Evolutionary conservation across 2,113 vertebrate species (phyloP), one percentile per base, ranked within the genome.

Genomic region (Melanerpes formicivorus): DNA sequence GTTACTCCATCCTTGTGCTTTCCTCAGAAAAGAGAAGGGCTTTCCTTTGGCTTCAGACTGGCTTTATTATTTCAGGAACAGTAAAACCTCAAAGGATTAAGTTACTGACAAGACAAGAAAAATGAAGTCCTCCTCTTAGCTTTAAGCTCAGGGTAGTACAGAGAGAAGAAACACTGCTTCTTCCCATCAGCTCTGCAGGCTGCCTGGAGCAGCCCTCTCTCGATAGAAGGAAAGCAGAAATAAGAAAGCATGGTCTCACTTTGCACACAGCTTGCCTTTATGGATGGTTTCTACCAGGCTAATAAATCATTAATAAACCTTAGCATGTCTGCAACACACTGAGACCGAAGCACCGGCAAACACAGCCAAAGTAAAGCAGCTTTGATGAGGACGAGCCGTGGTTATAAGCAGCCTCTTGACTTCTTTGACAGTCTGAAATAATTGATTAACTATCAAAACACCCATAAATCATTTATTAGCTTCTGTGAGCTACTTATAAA

Each of bases 81-180:
- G 66, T 82, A 95, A 93, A 95, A 84, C 90, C 18, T 0, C 90
- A 91, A 83, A 94, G 90, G 89, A 89, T 86, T 85, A 96, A 96
- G 95, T 92, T 90, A 91, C 37, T 87, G 90, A 85, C 5, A 66
- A 90, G 60, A 87, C 84, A 95, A 95, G 92, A 94, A 96, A 95
- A 94, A 94, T 91, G 40, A 93, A 90, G 88, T 77, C 48, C 48
- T 90, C 42, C 48, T 87, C 90, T 73, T 79, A 75, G 85, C 56
- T 69, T 75, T 46, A 62, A 96, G 90, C 91, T 93, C 90, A 70
- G 84, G 71, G 73, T 52, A 71, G 75, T 25, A 50, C 8, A 90
- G 46, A 90, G 46, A 90, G 42, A 58, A 16, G 80, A 87, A 87
- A 65, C 29, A 8, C 16, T 26, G 80, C 48, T 75, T 78, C 37